These are phyloP conservation scores for Muntiacus muntjak DNA, from an alignment of 2,113 vertebrate genomes.

Conservation along the genomic window DNA sequence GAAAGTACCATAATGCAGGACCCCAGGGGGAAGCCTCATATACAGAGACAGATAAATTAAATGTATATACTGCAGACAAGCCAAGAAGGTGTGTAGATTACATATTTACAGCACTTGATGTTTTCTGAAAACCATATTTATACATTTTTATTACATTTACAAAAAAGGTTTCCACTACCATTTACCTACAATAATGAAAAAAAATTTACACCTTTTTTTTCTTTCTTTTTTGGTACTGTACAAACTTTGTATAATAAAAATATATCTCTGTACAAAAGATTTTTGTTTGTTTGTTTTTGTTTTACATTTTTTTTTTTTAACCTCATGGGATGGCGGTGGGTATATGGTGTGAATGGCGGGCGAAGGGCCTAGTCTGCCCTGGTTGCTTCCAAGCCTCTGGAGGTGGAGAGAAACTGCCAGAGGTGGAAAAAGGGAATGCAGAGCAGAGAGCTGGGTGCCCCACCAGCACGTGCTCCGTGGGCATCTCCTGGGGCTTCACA, in stretches of 20 bases:
- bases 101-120: slow-evolving; percentile 93
- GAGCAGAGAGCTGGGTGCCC: neutral
- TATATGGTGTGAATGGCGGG: slow-evolving; percentile 4
- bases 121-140: slow-evolving; percentile 96
- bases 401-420: slow-evolving; percentile 31
- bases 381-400: slow-evolving; percentile 27
- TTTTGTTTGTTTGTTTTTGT: slow-evolving; percentile 67
- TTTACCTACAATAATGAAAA: slow-evolving; percentile 98
- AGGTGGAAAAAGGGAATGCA: neutral
- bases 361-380: neutral
- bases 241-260: slow-evolving; percentile 99
- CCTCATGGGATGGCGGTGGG: slow-evolving; percentile 61
- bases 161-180: slow-evolving; percentile 90
- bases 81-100: slow-evolving; percentile 91
- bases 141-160: slow-evolving; percentile 97
- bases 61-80: slow-evolving; percentile 98
- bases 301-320: slow-evolving; percentile 73
- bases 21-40: slow-evolving; percentile 98
- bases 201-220: slow-evolving; percentile 91
- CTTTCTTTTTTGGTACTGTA: slow-evolving; percentile 92
- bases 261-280: slow-evolving; percentile 99
- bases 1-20: slow-evolving; percentile 94
- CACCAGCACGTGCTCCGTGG: neutral
- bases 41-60: slow-evolving; percentile 99
- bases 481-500: neutral